These are phyloP conservation scores for Oreochromis grahami DNA, from an alignment of 2,797 vertebrate genomes.

Conservation along the genomic window DNA sequence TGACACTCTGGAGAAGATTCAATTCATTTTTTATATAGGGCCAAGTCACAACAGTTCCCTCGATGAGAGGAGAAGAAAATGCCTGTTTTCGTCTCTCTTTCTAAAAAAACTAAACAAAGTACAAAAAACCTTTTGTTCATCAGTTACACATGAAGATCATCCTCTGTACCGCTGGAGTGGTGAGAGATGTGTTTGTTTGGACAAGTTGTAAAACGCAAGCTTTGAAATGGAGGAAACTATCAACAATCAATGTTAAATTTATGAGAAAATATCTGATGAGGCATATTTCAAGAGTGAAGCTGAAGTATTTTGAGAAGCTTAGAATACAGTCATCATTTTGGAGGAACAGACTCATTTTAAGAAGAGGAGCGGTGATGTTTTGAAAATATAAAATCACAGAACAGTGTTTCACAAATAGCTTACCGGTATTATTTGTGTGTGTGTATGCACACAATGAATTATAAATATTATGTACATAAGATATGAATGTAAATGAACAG, in stretches of 20 bases:
- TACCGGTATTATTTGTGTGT: background rate
- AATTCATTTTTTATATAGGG: background rate
- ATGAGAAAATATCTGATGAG: background rate
- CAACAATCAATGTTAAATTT: background rate
- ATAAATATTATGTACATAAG: background rate
- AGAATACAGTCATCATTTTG: background rate
- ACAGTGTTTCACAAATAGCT: background rate
- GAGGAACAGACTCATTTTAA: background rate
- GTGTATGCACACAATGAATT: background rate
- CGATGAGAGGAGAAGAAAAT: background rate
- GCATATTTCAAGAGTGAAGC: background rate
- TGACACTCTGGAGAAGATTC: background rate
- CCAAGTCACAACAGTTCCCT: background rate
- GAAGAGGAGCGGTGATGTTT: background rate
- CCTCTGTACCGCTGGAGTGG: background rate
- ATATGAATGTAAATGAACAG: background rate
- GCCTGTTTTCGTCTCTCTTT: background rate
- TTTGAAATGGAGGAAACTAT: background rate
- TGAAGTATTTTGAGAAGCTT: background rate
- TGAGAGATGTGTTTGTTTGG: background rate
- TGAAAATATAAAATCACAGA: background rate
- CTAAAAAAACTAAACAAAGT: background rate
- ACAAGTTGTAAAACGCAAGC: background rate
- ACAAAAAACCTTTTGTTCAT: background rate
- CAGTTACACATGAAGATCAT: background rate